Conservation (phyloP, 2,888 invertebrate species). For the Clanis bilineata region DNA sequence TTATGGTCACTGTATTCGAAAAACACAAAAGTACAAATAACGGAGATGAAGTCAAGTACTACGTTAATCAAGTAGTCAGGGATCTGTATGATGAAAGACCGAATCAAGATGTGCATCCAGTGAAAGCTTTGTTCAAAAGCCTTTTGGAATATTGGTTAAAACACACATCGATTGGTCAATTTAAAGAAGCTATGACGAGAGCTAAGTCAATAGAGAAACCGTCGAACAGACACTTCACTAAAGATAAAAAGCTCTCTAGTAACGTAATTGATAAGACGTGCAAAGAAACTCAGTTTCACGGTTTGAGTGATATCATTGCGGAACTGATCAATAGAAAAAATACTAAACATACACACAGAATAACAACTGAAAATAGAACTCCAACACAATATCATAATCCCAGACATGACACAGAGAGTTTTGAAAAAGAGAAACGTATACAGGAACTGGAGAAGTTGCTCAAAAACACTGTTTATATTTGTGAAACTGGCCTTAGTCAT, state of each 20-base stretch:
- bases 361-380: constrained; percentile 21
- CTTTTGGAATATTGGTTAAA: constrained; percentile 66
- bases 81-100: constrained; percentile 55
- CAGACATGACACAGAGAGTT: constrained; percentile 45
- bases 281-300: constrained; percentile 56
- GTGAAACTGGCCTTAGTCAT: constrained; percentile 42
- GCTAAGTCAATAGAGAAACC: constrained; percentile 49
- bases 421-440: constrained; percentile 56
- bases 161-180: constrained; percentile 41
- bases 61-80: constrained; percentile 53
- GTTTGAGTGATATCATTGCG: constrained; percentile 33
- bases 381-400: constrained; percentile 27
- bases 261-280: constrained; percentile 34
- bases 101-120: constrained; percentile 46
- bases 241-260: constrained; percentile 56
- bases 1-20: constrained; percentile 52
- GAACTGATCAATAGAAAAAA: constrained; percentile 26
- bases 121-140: constrained; percentile 57
- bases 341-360: constrained; percentile 22
- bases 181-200: constrained; percentile 41
- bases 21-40: constrained; percentile 30
- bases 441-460: constrained; percentile 64
- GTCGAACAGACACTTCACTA: constrained; percentile 52
- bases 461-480: constrained; percentile 65
- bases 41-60: constrained; percentile 35